These are phyloP conservation scores for Trematocara unimaculatum DNA, from an alignment of 2,113 vertebrate species.

Conservation along the genomic window DNA sequence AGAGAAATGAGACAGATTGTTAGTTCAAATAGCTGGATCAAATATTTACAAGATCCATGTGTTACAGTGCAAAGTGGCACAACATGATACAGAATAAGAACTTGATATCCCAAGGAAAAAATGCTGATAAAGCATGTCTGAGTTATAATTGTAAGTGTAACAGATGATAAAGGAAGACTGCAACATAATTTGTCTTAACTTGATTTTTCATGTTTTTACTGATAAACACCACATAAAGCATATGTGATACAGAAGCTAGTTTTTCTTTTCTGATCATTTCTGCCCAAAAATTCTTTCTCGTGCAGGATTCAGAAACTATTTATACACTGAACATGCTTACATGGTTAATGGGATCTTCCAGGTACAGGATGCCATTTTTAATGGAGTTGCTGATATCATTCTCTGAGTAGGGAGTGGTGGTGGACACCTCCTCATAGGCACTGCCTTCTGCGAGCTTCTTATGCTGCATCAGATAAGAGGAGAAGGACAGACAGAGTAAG, in stretches of 20 bases:
- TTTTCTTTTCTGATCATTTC: not conserved
- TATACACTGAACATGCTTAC: constrained; percentile 53
- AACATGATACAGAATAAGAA: not conserved
- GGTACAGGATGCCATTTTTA: constrained; percentile 94
- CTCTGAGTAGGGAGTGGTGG: constrained; percentile 88
- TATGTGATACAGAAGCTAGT: not conserved
- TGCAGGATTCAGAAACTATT: not conserved
- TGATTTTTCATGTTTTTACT: not conserved
- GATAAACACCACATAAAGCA: not conserved
- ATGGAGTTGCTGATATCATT: constrained; percentile 99
- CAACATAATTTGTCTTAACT: not conserved
- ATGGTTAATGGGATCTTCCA: constrained; percentile 96
- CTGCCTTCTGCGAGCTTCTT: constrained; percentile 98
- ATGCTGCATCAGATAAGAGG: constrained; percentile 74
- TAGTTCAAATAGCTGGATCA: constrained; percentile 1
- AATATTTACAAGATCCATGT: not conserved
- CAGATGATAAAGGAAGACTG: not conserved
- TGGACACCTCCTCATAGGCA: constrained; percentile 91
- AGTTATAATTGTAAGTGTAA: not conserved
- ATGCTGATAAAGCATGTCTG: not conserved
- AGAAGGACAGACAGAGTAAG: not conserved
- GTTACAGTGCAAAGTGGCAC: not conserved
- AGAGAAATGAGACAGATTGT: not conserved
- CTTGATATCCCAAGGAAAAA: not conserved
- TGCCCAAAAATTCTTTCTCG: not conserved